Evolutionary conservation across 2,797 vertebrate genomes (phyloP).

Genomic region (Pseudochirops corinnae): DNA sequence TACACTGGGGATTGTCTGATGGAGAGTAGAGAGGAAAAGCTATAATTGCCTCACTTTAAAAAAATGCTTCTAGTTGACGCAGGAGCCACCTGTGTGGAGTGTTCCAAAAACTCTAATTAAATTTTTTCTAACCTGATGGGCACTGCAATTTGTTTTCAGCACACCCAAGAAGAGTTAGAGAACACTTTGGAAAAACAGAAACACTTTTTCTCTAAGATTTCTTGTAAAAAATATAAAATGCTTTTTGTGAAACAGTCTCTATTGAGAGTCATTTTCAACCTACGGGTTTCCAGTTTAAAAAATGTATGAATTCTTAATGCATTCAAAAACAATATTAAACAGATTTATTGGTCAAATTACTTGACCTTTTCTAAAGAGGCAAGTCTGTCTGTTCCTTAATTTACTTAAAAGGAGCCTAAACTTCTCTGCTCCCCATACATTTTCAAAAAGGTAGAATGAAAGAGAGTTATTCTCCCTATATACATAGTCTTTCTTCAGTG

Average conservation of each 20-base stretch:
- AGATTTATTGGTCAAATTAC: background rate
- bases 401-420: background rate
- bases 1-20: background rate
- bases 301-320: background rate
- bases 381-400: background rate
- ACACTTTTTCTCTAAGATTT: slow-evolving; percentile 40
- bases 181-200: slow-evolving; percentile 41
- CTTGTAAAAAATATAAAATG: slow-evolving; percentile 4
- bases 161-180: background rate
- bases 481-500: background rate
- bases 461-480: background rate
- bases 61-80: slow-evolving; percentile 52
- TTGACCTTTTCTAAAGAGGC: background rate
- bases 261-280: background rate
- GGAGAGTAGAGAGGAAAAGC: slow-evolving; percentile 1
- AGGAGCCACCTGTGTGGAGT: slow-evolving; percentile 42
- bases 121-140: slow-evolving; percentile 3
- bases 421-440: background rate
- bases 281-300: background rate
- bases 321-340: background rate
- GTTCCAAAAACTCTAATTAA: slow-evolving; percentile 46
- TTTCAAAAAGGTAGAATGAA: background rate
- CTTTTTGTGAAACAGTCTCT: slow-evolving; percentile 17
- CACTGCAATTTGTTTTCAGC: slow-evolving; percentile 15
- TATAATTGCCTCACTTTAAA: slow-evolving; percentile 62